phyloP scores from a whole-genome alignment of 2,888 invertebrate species.

The Exocentrus adspersus region DNA sequence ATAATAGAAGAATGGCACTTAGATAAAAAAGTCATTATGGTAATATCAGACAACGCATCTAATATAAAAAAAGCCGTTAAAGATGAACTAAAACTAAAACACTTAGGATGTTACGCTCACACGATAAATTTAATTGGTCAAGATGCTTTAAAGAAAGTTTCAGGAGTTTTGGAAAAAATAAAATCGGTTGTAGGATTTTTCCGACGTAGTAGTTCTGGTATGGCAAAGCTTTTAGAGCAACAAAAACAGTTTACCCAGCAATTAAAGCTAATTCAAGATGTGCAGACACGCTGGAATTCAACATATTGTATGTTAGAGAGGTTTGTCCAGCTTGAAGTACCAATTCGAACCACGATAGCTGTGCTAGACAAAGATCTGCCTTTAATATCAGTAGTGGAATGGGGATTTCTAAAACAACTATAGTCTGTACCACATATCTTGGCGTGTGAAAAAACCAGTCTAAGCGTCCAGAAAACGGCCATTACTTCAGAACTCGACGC shows the following conservation, averaged over 20 bases:
- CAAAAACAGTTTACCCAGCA: no score
- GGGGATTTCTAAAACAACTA: no score
- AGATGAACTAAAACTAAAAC: background rate
- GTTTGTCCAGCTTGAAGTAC: constrained; percentile 35
- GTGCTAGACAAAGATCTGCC: constrained; percentile 35
- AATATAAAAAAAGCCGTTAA: constrained; percentile 16
- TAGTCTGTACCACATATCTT: background rate
- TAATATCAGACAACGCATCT: constrained; percentile 27
- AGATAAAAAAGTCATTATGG: background rate
- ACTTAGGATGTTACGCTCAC: background rate
- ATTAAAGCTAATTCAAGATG: constrained; percentile 36
- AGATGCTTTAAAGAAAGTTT: background rate
- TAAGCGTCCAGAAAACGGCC: no score
- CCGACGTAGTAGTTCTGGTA: no score
- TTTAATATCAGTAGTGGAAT: constrained; percentile 31
- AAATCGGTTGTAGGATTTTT: no score
- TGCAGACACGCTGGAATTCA: constrained; percentile 43
- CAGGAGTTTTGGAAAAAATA: no score
- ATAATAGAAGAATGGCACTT: background rate
- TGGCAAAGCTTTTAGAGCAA: background rate
- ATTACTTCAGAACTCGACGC: no score
- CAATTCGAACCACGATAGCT: constrained; percentile 40
- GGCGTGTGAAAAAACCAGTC: no score
- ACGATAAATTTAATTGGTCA: background rate
- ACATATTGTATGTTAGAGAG: constrained; percentile 39